Base-by-base conservation (phyloP, 2,888 invertebrate genomes). In the Dryobotodes eremita region DNA sequence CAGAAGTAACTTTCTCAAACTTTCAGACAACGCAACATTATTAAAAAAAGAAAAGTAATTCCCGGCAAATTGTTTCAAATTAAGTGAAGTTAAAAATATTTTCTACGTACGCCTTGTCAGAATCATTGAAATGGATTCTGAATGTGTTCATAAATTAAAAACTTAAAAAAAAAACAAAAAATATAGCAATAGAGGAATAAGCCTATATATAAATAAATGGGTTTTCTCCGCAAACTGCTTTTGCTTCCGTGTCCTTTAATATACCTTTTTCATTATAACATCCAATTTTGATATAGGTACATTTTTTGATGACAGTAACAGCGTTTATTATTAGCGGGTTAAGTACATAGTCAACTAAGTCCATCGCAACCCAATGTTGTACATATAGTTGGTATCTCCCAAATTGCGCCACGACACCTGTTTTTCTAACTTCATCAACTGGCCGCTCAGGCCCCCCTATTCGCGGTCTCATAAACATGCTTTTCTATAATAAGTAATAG, bases 151-250 rank as follows among this genome's bases (percentile, higher is more conserved):
- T 13, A 42, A 7, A 26, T 23, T 0, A 57, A 13, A 20, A 36
- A 13, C 4, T 53, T 36, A 6, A 15, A 4, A 23, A 36, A 15
- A 31, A 46, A 57, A 0, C 13, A 11, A n/a, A 11, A 64, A 55
- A 20, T 36, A 26, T 46, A 11, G 15, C 20, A 48, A 50, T 23
- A 53, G 5, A 36, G 3, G 31, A 36, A 36, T 36, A 36, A 36
- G 0, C 2, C 0, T 57, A 48, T 15, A 61, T 20, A 61, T 0
- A 69, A 84, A 77, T 83, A 84, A 77, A 84, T 68, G n/a, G 15
- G 15, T 71, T 81, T 74, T 72, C 71, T 77, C 71, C 85, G 68
- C 48, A 48, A 64, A 64, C 8, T 61, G 57, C 6, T 66, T 84
- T 84, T 83, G 10, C 31, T 80, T 84, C 2, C 31, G 20, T 26